phyloP scores from a whole-genome alignment of 2,113 vertebrate species.

The Oceanodroma tethys region DNA sequence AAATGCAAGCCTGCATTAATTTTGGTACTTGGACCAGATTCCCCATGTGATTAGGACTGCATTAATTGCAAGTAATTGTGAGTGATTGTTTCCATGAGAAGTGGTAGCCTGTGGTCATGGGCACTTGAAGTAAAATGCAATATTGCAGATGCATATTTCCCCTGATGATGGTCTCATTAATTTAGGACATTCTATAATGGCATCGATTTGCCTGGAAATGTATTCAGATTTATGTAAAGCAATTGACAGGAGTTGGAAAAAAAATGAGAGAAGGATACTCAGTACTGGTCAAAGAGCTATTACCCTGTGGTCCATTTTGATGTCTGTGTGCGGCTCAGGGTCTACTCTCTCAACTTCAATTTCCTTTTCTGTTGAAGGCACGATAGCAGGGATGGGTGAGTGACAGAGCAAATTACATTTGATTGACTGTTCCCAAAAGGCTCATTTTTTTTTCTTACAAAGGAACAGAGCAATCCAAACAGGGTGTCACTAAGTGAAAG shows the following conservation, averaged over 20 bases:
- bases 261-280: neutral
- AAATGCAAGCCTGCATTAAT: neutral
- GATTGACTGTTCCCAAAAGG: neutral
- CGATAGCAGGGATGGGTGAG: neutral
- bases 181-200: neutral
- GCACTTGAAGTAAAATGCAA: neutral
- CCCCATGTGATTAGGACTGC: neutral
- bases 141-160: neutral
- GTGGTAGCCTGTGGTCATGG: neutral
- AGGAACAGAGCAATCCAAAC: neutral
- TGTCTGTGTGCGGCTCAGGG: neutral
- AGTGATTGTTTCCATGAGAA: neutral
- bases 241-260: neutral
- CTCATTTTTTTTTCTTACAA: neutral
- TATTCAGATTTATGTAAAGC: conserved; percentile 24
- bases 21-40: neutral
- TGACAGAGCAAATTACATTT: neutral
- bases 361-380: neutral
- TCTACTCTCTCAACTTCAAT: neutral
- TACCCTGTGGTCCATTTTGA: neutral
- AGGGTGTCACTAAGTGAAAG: neutral
- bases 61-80: conserved; percentile 12
- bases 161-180: conserved; percentile 1
- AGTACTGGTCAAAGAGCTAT: neutral
- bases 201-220: neutral